Evolutionary conservation across 2,888 invertebrate genomes (phyloP).

Genomic region (Leptinotarsa tumamoca): DNA sequence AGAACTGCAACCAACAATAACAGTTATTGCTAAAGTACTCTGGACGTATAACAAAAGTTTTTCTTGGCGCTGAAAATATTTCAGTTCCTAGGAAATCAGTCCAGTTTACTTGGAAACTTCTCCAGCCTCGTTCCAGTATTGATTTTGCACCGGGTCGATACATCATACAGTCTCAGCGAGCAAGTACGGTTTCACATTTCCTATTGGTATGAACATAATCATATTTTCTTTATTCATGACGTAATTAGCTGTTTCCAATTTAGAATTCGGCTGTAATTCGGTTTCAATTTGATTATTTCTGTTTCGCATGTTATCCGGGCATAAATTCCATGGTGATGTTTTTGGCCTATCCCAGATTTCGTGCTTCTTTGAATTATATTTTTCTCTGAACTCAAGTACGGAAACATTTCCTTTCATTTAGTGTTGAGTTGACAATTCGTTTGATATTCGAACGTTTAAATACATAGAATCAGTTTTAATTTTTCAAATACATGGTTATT

Average conservation of each 20-base stretch:
- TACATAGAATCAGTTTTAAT: too few species aligned
- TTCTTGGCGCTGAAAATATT: not conserved
- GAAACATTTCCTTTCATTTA: too few species aligned
- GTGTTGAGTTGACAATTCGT: too few species aligned
- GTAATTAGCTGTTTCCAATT: conserved; percentile 39
- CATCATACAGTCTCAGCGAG: not conserved
- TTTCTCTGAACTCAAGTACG: too few species aligned
- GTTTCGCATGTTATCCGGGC: conserved; percentile 37
- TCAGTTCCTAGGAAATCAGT: too few species aligned
- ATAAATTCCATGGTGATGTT: conserved; percentile 22
- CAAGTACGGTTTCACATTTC: conserved; percentile 18
- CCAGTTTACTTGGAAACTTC: conserved; percentile 9
- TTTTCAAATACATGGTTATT: too few species aligned
- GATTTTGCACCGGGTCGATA: conserved; percentile 23
- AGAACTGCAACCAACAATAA: too few species aligned
- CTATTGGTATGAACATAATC: conserved; percentile 9
- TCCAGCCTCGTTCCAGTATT: conserved; percentile 9
- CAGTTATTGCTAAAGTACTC: too few species aligned
- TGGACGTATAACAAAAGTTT: too few species aligned
- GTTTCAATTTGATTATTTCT: conserved; percentile 45
- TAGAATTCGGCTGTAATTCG: conserved; percentile 44
- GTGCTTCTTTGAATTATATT: too few species aligned
- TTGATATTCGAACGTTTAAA: too few species aligned
- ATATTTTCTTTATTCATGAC: conserved; percentile 49
- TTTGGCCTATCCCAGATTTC: not conserved